phyloP scores from a whole-genome alignment of 2,113 vertebrate genomes.

The Pyrgilauda ruficollis region DNA sequence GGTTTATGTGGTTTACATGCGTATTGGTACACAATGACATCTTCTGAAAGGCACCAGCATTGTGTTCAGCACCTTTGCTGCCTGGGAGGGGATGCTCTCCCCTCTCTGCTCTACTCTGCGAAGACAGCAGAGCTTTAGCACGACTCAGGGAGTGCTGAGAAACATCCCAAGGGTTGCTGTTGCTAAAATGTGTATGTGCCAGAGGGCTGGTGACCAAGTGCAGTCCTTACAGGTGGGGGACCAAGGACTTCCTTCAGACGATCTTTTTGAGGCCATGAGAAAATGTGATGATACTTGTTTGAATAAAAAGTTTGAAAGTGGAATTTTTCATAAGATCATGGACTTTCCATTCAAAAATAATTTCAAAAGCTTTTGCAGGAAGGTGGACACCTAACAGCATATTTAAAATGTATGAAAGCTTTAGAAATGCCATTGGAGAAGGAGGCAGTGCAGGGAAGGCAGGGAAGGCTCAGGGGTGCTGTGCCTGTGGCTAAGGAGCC shows the following conservation, averaged over 20 bases:
- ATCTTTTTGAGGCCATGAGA: neutral
- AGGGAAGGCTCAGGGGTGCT: neutral
- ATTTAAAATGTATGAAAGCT: neutral
- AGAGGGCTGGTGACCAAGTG: neutral
- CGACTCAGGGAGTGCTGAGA: neutral
- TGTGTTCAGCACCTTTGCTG: conserved; percentile 4
- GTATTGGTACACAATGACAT: neutral
- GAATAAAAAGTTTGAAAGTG: neutral
- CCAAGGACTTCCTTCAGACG: neutral
- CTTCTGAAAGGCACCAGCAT: neutral
- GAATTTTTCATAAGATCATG: neutral
- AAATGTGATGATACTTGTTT: neutral
- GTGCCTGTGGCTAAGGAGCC: no score
- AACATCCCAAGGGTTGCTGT: neutral
- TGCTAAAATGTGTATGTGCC: neutral
- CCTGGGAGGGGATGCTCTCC: neutral
- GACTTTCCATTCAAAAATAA: neutral
- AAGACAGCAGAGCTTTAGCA: neutral
- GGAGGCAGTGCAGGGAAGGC: neutral
- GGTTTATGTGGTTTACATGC: neutral
- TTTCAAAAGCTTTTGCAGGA: neutral
- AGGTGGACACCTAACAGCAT: neutral
- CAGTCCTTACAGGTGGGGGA: neutral
- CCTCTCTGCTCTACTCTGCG: neutral
- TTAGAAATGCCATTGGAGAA: neutral